Conservation (phyloP, 2,888 invertebrate species). For the Pyrrhosoma nymphula region DNA sequence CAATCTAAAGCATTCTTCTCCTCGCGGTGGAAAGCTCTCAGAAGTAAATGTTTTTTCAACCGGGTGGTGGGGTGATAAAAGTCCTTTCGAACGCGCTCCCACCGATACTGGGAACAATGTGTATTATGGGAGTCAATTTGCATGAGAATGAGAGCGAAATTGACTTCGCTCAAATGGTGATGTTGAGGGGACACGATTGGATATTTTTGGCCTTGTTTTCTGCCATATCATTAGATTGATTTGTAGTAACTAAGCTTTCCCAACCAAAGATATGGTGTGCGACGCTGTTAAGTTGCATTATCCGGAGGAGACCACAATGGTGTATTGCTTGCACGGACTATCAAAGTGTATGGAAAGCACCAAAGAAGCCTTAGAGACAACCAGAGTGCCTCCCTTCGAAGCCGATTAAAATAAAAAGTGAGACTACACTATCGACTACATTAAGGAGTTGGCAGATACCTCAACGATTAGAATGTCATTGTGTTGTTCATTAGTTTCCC, state of each 20-base stretch:
- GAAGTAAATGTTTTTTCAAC: neutral
- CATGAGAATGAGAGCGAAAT: slow-evolving; percentile 16
- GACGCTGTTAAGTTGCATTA: neutral
- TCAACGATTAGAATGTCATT: too few relatives aligned
- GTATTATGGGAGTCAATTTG: slow-evolving; percentile 23
- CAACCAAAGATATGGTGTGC: neutral
- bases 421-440: too few relatives aligned
- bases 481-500: too few relatives aligned
- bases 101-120: neutral
- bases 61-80: neutral
- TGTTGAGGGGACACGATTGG: slow-evolving; percentile 2
- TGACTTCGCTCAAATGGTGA: neutral
- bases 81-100: neutral
- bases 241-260: neutral
- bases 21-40: neutral
- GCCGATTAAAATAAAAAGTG: too few relatives aligned
- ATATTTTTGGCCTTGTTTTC: neutral
- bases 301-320: neutral
- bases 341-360: neutral
- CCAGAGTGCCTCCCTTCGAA: too few relatives aligned
- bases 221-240: neutral
- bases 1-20: neutral
- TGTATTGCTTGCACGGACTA: neutral
- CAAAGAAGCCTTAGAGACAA: too few relatives aligned
- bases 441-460: too few relatives aligned